Conservation (phyloP, 2,888 invertebrate genomes). For the Coelopa pilipes region DNA sequence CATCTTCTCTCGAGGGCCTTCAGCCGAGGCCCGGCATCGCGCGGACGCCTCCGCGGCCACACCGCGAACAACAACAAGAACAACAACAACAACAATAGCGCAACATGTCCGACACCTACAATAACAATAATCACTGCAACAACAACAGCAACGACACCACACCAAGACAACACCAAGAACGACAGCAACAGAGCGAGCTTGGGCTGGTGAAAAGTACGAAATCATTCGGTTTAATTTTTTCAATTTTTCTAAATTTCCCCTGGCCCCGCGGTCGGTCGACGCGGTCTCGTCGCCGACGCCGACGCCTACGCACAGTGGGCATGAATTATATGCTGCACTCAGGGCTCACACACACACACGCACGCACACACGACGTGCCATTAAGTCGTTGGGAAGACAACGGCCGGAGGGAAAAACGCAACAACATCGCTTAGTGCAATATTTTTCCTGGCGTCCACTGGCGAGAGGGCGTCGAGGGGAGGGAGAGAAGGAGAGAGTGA, state of each 20-base stretch:
- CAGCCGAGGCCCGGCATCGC: background rate
- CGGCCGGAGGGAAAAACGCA: background rate
- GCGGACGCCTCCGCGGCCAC: background rate
- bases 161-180: too few relatives aligned
- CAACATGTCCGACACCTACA: too few relatives aligned
- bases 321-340: conserved; percentile 7
- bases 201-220: background rate
- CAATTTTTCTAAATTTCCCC: background rate
- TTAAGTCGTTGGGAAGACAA: conserved; percentile 17
- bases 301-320: conserved; percentile 17
- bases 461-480: background rate
- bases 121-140: too few relatives aligned
- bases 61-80: too few relatives aligned
- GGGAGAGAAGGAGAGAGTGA: background rate
- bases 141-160: too few relatives aligned
- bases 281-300: too few relatives aligned
- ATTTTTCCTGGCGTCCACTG: background rate
- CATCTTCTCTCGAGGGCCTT: background rate
- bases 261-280: background rate
- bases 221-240: conserved; percentile 1
- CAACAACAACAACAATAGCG: too few relatives aligned
- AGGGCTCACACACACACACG: background rate
- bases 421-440: background rate
- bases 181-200: background rate
- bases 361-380: conserved; percentile 3